Percentiles rank a stretch among this genome's conserved stretches.
Conservation (phyloP, 2,113 vertebrate genomes). For the Cheilinus undulatus region DNA sequence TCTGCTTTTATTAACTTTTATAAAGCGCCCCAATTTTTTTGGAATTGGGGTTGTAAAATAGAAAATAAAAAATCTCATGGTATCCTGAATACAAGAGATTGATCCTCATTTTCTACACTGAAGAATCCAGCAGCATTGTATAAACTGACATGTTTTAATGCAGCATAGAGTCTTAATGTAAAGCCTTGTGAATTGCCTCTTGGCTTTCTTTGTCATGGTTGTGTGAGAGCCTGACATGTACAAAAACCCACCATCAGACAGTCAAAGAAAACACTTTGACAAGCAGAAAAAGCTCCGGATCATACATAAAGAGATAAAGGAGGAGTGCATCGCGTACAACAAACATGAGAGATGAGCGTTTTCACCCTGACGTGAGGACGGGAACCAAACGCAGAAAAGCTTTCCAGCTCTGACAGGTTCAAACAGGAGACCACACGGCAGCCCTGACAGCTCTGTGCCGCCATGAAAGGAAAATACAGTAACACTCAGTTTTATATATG, state of each 20-base stretch:
- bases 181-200: not conserved
- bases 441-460: slow-evolving; percentile 7
- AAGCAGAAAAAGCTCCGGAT: too few relatives aligned
- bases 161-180: too few relatives aligned
- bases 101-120: too few relatives aligned
- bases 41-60: too few relatives aligned
- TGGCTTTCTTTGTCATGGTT: not conserved
- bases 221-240: not conserved
- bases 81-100: too few relatives aligned
- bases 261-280: not conserved
- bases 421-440: not conserved
- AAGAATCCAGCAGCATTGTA: too few relatives aligned
- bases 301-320: too few relatives aligned
- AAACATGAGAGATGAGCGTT: not conserved
- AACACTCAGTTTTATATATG: slow-evolving; percentile 29
- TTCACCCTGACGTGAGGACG: not conserved
- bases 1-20: too few relatives aligned
- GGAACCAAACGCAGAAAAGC: not conserved
- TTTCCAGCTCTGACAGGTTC: not conserved
- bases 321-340: not conserved
- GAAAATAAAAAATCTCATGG: too few relatives aligned
- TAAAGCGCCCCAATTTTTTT: too few relatives aligned
- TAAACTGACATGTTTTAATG: too few relatives aligned
- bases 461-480: slow-evolving; percentile 26
- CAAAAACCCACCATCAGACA: not conserved